Evolutionary conservation across 2,888 invertebrate species (phyloP), one percentile per base, ranked within the genome.

Genomic region (Ophion ventricosus): DNA sequence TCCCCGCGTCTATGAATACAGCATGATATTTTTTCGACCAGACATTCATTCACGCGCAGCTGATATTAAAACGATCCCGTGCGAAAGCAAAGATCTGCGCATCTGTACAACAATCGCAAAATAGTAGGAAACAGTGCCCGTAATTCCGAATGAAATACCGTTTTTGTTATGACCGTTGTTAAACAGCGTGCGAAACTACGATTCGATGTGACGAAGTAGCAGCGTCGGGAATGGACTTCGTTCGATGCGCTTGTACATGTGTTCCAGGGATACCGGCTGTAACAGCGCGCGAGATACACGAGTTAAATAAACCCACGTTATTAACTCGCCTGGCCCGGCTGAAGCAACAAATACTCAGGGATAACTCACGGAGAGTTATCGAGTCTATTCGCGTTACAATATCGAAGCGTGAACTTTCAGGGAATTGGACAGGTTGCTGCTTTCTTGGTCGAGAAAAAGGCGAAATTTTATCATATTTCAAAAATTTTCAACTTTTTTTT

Each of bases 241-340:
- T 54, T 59, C 40, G 35, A 35, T 29, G 49, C 49, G 66, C n/a
- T 40, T 26, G 61, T 23, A 54, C 74, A 69, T 80, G 61, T 75
- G 76, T 80, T 90, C 89, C 81, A 78, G 86, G 91, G 92, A 91
- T 91, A 91, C 90, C 87, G 90, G 85, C 91, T 92, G 23, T 57
- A 91, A 91, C 92, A 87, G 85, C 80, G 77, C 82, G 76, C 56
- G 87, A 85, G 87, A 86, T 85, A 86, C 85, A 87, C 87, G 88
- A 86, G 86, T 89, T 87, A 90, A 90, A 90, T 91, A 91, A 92
- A 91, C 90, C 84, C 80, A 86, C 89, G 89, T 91, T 91, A 92
- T 92, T 91, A 92, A 92, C 90, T 90, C 89, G 88, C 89, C 88
- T 88, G 91, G 90, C 89, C 88, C 85, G 80, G 87, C 85, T 87